Evolutionary conservation across 2,797 vertebrate genomes (phyloP), one percentile per base, ranked within the genome.

Genomic region (Trematomus bernacchii): DNA sequence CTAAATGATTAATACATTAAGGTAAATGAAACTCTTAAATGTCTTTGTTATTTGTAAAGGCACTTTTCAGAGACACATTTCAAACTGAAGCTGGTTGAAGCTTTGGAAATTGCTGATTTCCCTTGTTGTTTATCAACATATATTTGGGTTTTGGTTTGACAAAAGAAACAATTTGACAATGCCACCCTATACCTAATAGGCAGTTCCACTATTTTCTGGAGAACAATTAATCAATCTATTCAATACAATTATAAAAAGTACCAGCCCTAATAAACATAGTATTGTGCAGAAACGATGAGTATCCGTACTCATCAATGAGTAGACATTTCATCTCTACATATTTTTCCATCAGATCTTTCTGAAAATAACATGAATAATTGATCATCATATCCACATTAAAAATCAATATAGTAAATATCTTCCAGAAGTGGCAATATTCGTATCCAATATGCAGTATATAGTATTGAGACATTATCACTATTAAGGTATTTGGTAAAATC

Each of bases 401-500:
- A 18, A 42, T 48, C 3, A 50, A n/a, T 23, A 48, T 1, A 40
- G 9, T n/a, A 16, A 65, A 51, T 12, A 66, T 30, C 16, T 42
- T 27, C 11, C 57, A 30, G 57, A 30, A 58, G 13, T 11, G 62
- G 23, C 10, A 16, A 37, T 19, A 46, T 33, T 33, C 3, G 21
- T 47, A 42, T 14, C 10, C 30, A 15, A 21, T 50, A 37, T 16
- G 50, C 7, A n/a, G 51, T 21, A 58, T 47, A 48, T 40, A 27
- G 11, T 37, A 37, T n/a, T 33, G 4, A 42, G 50, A 50, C 7
- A 59, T 40, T n/a, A 60, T 59, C 19, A 51, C 51, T 47, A 62
- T 27, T 57, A 8, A 47, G 43, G 23, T 51, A 70, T 70, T 70
- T 42, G 62, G 15, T 53, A 6, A 12, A 23, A 58, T 23, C 5